Percentiles rank a stretch among this genome's conserved stretches.
Evolutionary conservation across 2,113 vertebrate genomes (phyloP).

Genomic region (Cariama cristata): DNA sequence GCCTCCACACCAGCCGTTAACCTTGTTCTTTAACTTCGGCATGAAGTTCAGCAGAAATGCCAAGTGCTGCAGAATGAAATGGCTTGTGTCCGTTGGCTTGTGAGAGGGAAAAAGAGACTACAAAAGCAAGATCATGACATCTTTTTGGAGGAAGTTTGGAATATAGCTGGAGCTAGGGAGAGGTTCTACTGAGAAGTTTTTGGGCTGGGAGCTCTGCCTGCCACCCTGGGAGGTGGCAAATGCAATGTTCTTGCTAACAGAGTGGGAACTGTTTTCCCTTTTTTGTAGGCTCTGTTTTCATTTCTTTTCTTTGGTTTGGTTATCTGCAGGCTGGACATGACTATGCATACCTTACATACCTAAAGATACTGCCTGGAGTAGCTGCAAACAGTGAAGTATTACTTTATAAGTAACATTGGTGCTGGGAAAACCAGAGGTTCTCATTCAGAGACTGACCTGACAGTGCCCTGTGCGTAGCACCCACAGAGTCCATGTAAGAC

Average conservation of each 20-base stretch:
- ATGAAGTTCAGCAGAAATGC: background rate
- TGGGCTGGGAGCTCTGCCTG: background rate
- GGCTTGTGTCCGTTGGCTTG: background rate
- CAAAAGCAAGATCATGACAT: background rate
- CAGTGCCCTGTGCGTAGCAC: background rate
- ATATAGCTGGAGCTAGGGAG: background rate
- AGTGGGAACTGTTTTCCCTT: background rate
- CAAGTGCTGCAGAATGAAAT: background rate
- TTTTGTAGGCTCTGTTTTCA: background rate
- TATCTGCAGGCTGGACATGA: background rate
- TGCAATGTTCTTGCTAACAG: background rate
- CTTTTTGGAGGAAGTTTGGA: background rate
- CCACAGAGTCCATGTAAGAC: rapidly evolving
- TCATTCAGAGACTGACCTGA: background rate
- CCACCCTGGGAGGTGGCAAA: background rate
- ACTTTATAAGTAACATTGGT: background rate
- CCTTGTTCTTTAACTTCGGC: background rate
- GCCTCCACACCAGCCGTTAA: background rate
- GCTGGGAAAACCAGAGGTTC: background rate
- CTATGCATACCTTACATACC: background rate
- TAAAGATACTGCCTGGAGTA: background rate
- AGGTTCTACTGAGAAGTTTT: background rate
- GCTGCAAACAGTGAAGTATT: background rate
- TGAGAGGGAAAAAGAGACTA: background rate
- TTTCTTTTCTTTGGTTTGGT: background rate